phyloP scores from a whole-genome alignment of 2,888 invertebrate genomes.

The Drosophila diplacantha region DNA sequence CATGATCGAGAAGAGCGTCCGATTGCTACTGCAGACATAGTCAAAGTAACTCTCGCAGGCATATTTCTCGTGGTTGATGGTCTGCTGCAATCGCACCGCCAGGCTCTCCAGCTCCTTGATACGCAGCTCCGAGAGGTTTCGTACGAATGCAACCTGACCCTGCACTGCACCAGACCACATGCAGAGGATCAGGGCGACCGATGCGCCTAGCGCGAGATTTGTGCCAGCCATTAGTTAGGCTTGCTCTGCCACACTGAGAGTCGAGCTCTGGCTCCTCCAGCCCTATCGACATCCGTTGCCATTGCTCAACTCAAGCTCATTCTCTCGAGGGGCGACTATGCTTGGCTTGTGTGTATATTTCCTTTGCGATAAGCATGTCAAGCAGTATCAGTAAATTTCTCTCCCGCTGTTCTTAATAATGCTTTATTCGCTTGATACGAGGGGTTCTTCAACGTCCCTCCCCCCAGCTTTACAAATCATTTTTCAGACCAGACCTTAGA shows the following conservation, averaged over 20 bases:
- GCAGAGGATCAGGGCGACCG: conserved; percentile 31
- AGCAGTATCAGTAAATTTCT: conserved; percentile 40
- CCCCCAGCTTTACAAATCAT: conserved; percentile 22
- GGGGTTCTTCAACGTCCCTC: conserved; percentile 13
- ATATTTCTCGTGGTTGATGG: conserved; percentile 68
- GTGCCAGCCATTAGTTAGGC: conserved; percentile 14
- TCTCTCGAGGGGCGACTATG: conserved; percentile 17
- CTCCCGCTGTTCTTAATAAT: conserved; percentile 22
- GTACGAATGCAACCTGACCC: conserved; percentile 62
- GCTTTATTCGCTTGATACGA: conserved; percentile 22
- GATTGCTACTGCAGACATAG: conserved; percentile 73
- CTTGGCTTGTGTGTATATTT: conserved; percentile 15
- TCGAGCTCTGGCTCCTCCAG: conserved; percentile 7
- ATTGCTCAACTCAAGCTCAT: conserved; percentile 3
- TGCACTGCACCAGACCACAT: conserved; percentile 13
- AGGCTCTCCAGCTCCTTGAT: conserved; percentile 68
- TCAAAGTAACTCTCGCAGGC: conserved; percentile 75
- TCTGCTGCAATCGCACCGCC: conserved; percentile 65
- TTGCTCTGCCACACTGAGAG: conserved; percentile 39
- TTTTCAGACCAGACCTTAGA: conserved; percentile 77
- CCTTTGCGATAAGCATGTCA: conserved; percentile 33
- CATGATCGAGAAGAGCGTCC: conserved; percentile 73
- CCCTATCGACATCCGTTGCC: conserved; percentile 24
- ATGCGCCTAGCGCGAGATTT: conserved; percentile 20
- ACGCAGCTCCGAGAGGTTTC: conserved; percentile 69